Evolutionary conservation across 2,888 invertebrate species (phyloP).

Genomic region (Cryptophagus acutangulus): DNA sequence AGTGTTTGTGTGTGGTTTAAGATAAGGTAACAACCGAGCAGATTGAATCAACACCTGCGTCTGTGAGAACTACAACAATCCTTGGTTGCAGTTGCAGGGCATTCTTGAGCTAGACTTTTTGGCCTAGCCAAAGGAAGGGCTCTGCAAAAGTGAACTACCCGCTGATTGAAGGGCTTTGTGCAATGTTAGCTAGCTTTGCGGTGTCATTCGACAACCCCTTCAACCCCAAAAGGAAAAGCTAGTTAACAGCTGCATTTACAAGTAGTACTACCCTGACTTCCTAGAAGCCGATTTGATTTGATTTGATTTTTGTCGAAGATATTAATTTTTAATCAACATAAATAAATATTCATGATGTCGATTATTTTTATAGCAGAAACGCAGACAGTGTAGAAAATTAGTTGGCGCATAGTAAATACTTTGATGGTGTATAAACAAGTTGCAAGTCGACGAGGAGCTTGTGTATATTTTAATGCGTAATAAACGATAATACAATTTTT

Average conservation of each 20-base stretch:
- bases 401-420: too few species aligned
- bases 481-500: slow-evolving; percentile 18
- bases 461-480: slow-evolving; percentile 2
- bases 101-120: too few species aligned
- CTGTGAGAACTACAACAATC: slow-evolving; percentile 35
- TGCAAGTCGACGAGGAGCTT: too few species aligned
- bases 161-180: slow-evolving; percentile 5
- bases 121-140: slow-evolving; percentile 3
- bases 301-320: too few species aligned
- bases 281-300: too few species aligned
- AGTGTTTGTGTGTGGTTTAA: slow-evolving; percentile 37
- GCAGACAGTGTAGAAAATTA: too few species aligned
- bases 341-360: too few species aligned
- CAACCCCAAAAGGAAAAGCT: slow-evolving; percentile 4
- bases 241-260: not conserved
- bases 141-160: slow-evolving; percentile 3
- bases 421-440: too few species aligned
- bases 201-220: slow-evolving; percentile 33
- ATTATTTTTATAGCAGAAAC: too few species aligned
- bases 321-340: too few species aligned
- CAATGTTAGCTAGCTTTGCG: slow-evolving; percentile 30
- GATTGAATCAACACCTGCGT: slow-evolving; percentile 44
- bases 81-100: not conserved
- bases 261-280: slow-evolving; percentile 5
- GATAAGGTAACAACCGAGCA: slow-evolving; percentile 38